Base-by-base conservation (phyloP, 1,140 invertebrate species). In the Nebria ingens region DNA sequence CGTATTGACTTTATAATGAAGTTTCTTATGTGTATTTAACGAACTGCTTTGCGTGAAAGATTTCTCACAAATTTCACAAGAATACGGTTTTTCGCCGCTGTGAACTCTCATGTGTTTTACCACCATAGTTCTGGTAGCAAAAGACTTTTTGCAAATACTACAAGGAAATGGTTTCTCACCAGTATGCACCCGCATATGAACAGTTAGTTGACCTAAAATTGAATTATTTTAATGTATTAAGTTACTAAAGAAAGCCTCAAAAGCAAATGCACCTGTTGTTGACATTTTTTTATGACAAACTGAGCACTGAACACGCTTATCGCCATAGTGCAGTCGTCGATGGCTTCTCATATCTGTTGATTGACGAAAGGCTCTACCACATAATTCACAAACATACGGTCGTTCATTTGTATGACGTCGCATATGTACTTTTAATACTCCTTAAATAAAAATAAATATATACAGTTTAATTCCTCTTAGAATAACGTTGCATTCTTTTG, bases 331-430 rank as follows among this genome's bases (percentile, higher is more conserved):
- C 13, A 51, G 61, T 20, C 56, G 52, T 42, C 51, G 51, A 23
- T 63, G 61, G 2, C 55, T 55, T 42, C 52, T 59, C 54, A 63
- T 56, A 61, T 63, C 61, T 9, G 59, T 56, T 6, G 58, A 58
- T 20, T 80, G 78, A 21, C 72, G 74, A 64, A 83, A 83, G 1
- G 68, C 60, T 52, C 74, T 74, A 1, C 71, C 71, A 64, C 83
- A 86, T 6, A 77, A 62, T 52, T 79, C 72, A 61, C 83, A 86
- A 12, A 72, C 62, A 61, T 73, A 84, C 1, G 81, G 81, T 15
- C 77, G 71, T 65, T 82, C 80, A 1, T 79, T 76, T 0, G 79
- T 80, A 62, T 85, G 82, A 21, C 68, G 67, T 59, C 69, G 66
- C 66, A 72, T 68, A 50, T 75, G 74, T 20, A 64, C 61, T n/a